Evolutionary conservation across 2,888 invertebrate genomes (phyloP), one percentile per base, ranked within the genome.

Genomic region (Incurvaria masculella): DNA sequence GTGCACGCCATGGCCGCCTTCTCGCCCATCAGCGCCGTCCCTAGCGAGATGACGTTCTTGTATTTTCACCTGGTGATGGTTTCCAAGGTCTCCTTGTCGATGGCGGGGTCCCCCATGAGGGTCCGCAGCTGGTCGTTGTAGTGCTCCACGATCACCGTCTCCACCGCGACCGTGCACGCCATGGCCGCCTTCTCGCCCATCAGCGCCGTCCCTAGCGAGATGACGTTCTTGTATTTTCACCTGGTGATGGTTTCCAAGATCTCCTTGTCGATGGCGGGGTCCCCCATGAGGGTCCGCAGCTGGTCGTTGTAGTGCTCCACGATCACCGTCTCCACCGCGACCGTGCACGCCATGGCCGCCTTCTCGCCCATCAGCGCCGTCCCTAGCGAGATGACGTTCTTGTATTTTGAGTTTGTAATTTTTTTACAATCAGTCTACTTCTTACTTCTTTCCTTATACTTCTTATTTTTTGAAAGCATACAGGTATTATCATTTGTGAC

Each of bases 1-100:
- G 99, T 99, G 67, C 99, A 99, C 0, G 99, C 99, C 99, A 99
- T 99, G 1, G 99, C 99, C 4, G 94, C 97, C 72, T 97, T 94
- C 62, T 94, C 91, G 14, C 99, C 98, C 56, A 98, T 66, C 44
- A 97, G 66, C 0, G 98, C 98, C 18, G 94, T 87, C 23, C 93
- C 90, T 79, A n/a, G n/a, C 72, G 66, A 48, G 52, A 46, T n/a
- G n/a, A n/a, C n/a, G n/a, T n/a, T n/a, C n/a, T n/a, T n/a, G n/a
- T n/a, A n/a, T n/a, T n/a, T n/a, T n/a, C n/a, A 23, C 65, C 89
- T 85, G 52, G 89, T 91, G 55, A 99, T 92, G 16, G 89, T 88
- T 56, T 89, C 84, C 55, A 97, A 72, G 49, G 98, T 78, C 61
- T 96, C 92, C 68, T 85, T 83, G 64, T 91, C 87, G 6, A 83